Conservation (phyloP, 2,888 invertebrate species). For the Scaeva pyrastri region DNA sequence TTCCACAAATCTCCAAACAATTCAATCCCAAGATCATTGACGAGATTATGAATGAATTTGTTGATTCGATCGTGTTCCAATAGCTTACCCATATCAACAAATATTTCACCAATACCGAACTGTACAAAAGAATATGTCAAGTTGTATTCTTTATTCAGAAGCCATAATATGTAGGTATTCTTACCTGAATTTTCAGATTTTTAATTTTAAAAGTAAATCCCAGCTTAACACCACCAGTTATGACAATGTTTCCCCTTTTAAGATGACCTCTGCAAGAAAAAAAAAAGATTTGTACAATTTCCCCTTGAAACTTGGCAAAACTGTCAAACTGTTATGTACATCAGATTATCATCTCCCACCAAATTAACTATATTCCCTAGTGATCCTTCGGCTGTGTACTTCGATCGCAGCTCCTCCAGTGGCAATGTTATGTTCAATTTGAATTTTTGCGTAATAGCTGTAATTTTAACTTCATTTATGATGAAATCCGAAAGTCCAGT, state of each 20-base stretch:
- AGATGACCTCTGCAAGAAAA: slow-evolving; percentile 75
- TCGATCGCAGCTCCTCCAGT: slow-evolving; percentile 74
- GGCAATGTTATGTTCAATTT: slow-evolving; percentile 52
- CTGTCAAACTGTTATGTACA: slow-evolving; percentile 74
- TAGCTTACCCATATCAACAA: slow-evolving; percentile 79
- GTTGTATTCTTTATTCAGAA: no score
- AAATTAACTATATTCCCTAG: slow-evolving; percentile 80
- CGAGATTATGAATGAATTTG: slow-evolving; percentile 79
- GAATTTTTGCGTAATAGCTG: slow-evolving; percentile 38
- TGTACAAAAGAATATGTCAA: slow-evolving; percentile 37
- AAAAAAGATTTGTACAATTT: not conserved
- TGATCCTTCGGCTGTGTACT: slow-evolving; percentile 81
- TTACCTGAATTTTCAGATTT: slow-evolving; percentile 78
- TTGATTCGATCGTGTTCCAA: slow-evolving; percentile 80
- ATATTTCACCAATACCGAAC: slow-evolving; percentile 78
- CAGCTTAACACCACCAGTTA: slow-evolving; percentile 78
- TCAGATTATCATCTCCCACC: slow-evolving; percentile 80
- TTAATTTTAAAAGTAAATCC: slow-evolving; percentile 77
- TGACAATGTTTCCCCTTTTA: slow-evolving; percentile 77
- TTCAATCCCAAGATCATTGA: slow-evolving; percentile 81
- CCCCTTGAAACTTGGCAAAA: not conserved
- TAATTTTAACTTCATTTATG: slow-evolving; percentile 52
- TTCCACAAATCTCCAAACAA: slow-evolving; percentile 81
- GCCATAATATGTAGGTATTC: not conserved
- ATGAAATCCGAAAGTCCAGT: slow-evolving; percentile 57